Evolutionary conservation across 1,140 invertebrate species (phyloP).

Genomic region (Trialeurodes vaporariorum): DNA sequence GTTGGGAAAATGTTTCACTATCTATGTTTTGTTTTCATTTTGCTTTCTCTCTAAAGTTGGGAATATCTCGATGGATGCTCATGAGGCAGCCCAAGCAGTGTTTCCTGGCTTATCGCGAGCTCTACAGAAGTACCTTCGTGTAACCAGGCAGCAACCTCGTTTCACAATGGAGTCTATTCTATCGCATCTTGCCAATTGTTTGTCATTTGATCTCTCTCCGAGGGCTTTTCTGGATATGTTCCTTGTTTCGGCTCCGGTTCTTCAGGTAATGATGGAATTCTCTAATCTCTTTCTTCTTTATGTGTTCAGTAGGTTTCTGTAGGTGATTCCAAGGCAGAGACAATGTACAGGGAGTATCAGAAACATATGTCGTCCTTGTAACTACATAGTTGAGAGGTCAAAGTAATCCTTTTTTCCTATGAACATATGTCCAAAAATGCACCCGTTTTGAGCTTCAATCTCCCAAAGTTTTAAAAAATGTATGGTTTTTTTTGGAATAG

Average conservation of each 20-base stretch:
- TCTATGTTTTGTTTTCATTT: too few relatives aligned
- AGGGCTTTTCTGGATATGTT: slow-evolving; percentile 85
- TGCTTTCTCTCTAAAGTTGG: too few relatives aligned
- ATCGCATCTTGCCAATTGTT: slow-evolving; percentile 73
- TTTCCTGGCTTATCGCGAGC: slow-evolving; percentile 92
- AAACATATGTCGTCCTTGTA: too few relatives aligned
- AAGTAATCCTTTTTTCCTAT: too few relatives aligned
- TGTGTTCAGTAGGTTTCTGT: too few relatives aligned
- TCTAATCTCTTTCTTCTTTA: neutral
- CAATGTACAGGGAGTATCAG: too few relatives aligned
- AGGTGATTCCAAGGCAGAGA: slow-evolving; percentile 2
- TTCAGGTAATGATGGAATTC: slow-evolving; percentile 34
- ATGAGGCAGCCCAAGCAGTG: slow-evolving; percentile 92
- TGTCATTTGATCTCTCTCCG: slow-evolving; percentile 86
- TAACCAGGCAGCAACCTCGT: slow-evolving; percentile 87
- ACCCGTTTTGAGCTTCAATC: too few relatives aligned
- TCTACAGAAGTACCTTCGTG: slow-evolving; percentile 89
- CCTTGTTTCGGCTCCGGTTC: slow-evolving; percentile 59
- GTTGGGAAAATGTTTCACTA: too few relatives aligned
- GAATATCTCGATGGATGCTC: slow-evolving; percentile 71
- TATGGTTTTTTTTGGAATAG: too few relatives aligned
- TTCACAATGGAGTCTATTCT: slow-evolving; percentile 88
- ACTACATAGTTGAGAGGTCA: too few relatives aligned
- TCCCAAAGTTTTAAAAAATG: too few relatives aligned
- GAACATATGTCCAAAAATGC: too few relatives aligned